Percentiles rank a stretch among this genome's conserved stretches.
Conservation (phyloP, 2,888 invertebrate species). For the Agrotis segetum region DNA sequence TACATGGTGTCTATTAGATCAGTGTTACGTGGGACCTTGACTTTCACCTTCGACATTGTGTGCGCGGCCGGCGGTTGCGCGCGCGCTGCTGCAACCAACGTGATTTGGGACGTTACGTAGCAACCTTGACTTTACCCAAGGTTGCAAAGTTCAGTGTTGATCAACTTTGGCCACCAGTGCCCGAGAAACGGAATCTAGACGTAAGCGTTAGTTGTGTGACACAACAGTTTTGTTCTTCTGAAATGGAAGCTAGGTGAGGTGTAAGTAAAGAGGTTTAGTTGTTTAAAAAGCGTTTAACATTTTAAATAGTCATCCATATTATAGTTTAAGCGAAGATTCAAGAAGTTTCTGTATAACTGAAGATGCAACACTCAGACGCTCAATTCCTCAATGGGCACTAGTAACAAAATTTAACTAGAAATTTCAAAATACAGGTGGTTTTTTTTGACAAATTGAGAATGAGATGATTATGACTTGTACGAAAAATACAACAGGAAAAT, state of each 20-base stretch:
- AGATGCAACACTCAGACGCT: not conserved
- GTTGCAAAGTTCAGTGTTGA: constrained; percentile 47
- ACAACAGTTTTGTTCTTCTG: not conserved
- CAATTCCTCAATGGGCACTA: no score
- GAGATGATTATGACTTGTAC: no score
- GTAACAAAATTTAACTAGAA: no score
- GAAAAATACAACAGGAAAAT: no score
- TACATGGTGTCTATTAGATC: constrained; percentile 69
- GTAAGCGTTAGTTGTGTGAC: constrained; percentile 7
- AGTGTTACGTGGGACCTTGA: constrained; percentile 76
- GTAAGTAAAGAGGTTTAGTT: not conserved
- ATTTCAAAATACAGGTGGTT: no score
- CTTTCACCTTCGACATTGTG: constrained; percentile 81
- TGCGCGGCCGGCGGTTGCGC: constrained; percentile 39
- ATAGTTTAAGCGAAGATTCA: no score
- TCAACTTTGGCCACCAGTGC: constrained; percentile 34
- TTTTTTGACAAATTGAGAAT: no score
- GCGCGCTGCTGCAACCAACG: constrained; percentile 58
- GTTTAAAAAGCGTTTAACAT: not conserved
- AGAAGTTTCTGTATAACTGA: not conserved
- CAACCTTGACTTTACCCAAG: constrained; percentile 76
- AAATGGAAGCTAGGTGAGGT: not conserved
- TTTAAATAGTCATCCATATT: not conserved
- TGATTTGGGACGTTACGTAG: constrained; percentile 72
- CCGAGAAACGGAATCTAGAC: constrained; percentile 25